Base-by-base conservation (phyloP, 2,888 invertebrate species). In the Thera britannica region DNA sequence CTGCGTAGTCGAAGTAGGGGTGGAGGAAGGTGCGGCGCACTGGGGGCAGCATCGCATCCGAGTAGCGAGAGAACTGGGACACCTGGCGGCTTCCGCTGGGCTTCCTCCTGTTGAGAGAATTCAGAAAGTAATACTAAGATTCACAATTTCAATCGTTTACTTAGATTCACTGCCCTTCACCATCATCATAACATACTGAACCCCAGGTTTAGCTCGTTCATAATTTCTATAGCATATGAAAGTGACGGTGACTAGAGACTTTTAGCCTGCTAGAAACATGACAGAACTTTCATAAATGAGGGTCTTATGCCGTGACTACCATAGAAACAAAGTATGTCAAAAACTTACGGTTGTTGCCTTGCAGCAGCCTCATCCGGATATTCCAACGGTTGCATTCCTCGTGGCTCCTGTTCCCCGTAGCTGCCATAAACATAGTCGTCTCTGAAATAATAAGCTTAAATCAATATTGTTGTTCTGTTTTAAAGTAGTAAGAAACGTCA, bases 21-120 rank as follows among this genome's bases (percentile, higher is more conserved):
- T 86, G 89, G 83, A 87, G 88, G 79, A 81, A 80, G 56, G 85
- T 82, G 78, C 92, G 93, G 70, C 92, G 92, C 0, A 75, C 78
- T 0, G 92, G 91, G 0, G 92, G 92, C 71, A 90, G 77, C 89
- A 93, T 90, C 70, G 87, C 86, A 79, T 93, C 93, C 5, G 93
- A 92, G 86, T 93, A 93, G 78, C 93, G 93, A 1, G 90, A 90
- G 87, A 93, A 93, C 77, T 93, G 93, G 1, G 90, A 90, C 64
- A 90, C 84, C 71, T 92, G 92, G 62, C 93, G 92, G 71, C 92
- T 92, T 54, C 90, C 92, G 2, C 86, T 80, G 0, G 92, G 93
- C 77, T 93, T 93, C 83, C 93, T 92, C 86, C 7, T 81, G 82
- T 54, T 44, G 38, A 52, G 7, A 55, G 3, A 65, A 44, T 36